Base-by-base conservation (phyloP, 2,797 vertebrate species). In the Parambassis ranga region DNA sequence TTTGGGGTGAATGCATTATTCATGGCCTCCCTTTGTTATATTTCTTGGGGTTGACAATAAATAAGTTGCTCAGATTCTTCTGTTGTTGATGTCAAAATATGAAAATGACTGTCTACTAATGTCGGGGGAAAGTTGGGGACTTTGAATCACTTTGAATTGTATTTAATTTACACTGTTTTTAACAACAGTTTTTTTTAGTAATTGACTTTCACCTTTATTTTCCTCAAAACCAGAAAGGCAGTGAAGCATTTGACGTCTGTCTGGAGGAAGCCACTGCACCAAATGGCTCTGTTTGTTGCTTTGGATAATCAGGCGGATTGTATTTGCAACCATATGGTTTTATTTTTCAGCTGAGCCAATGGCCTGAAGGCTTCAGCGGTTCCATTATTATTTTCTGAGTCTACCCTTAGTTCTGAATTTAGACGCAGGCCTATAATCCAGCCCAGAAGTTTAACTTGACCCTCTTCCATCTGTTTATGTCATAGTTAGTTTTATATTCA, bases 291-390 rank as follows among this genome's bases (percentile, higher is more conserved):
- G 14, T 69, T 72, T 63, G 65, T 67, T 67, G 67, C 78, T 74
- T 67, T 87, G 71, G 73, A 81, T 55, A 51, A 79, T 74, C 53
- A 65, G 64, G 64, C 49, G 7, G 66, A 69, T 65, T 56, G 41
- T 60, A 62, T 79, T 81, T 79, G 59, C 60, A 42, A 65, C 75
- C 86, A 89, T 86, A 85, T 87, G 87, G 82, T 86, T 88, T 63
- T 52, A 82, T 65, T 88, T 86, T 85, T 60, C 65, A 41, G 24
- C 61, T 48, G 23, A 76, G 67, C 71, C 65, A 70, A 51, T 39
- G 65, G 70, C 82, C 77, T 55, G 47, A 42, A 62, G 79, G 58
- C 52, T 65, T 26, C 51, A 68, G 18, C 72, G 68, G 52, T 66
- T 74, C 43, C 57, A 37, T 55, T 49, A 37, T 71, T 73, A 38